Evolutionary conservation across 2,113 vertebrate species (phyloP).

Genomic region (Galbula dea): DNA sequence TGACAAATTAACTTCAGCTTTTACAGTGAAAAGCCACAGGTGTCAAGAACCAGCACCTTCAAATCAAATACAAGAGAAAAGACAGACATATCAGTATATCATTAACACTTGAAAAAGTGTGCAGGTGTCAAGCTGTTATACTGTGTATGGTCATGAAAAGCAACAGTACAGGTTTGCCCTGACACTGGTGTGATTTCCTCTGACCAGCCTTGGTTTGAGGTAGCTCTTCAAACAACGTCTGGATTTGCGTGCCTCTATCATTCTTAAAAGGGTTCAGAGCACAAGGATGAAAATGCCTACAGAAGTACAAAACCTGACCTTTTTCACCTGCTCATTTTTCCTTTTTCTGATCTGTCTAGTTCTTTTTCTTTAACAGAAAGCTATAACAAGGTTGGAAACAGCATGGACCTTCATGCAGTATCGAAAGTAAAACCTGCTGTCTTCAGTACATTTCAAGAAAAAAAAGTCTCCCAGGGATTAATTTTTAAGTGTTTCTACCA

Average conservation of each 20-base stretch:
- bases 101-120: background rate
- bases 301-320: constrained; percentile 61
- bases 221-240: constrained; percentile 56
- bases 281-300: background rate
- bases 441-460: constrained; percentile 38
- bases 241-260: background rate
- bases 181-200: constrained; percentile 18
- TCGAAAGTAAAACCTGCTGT: constrained; percentile 37
- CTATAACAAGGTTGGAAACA: constrained; percentile 39
- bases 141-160: constrained; percentile 3
- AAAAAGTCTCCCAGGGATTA: constrained; percentile 22
- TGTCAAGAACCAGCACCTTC: background rate
- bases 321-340: constrained; percentile 51
- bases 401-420: constrained; percentile 13
- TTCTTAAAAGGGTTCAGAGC: constrained; percentile 57
- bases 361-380: constrained; percentile 56
- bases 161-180: background rate
- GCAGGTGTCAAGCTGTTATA: background rate
- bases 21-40: background rate
- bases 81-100: background rate
- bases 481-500: constrained; percentile 4
- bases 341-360: constrained; percentile 63
- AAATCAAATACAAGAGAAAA: background rate
- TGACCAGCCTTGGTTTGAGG: constrained; percentile 2
- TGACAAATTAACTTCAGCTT: background rate